Conservation (phyloP, 2,797 vertebrate genomes). For the Erithacus rubecula region DNA sequence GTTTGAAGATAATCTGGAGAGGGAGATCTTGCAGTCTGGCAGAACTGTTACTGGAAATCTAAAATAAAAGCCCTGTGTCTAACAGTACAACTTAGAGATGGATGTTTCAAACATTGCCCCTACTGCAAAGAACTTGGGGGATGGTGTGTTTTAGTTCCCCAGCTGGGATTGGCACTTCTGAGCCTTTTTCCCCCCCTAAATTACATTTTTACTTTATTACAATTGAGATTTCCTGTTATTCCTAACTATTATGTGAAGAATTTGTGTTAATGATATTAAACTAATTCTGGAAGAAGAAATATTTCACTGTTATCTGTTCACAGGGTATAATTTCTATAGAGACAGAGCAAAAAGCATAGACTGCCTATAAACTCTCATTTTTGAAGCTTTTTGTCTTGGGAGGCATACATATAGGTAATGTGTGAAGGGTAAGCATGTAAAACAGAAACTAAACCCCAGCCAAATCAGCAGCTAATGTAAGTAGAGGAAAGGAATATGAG, state of each 20-base stretch:
- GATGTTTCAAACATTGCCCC: neutral
- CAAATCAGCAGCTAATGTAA: neutral
- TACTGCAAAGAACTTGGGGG: neutral
- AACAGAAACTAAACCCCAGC: neutral
- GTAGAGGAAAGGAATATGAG: neutral
- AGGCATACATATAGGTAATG: too few relatives aligned
- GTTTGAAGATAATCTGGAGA: slow-evolving; percentile 73
- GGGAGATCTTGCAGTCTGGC: slow-evolving; percentile 55
- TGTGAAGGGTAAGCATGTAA: neutral
- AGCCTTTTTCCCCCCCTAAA: neutral
- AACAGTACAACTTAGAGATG: neutral
- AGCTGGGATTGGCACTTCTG: neutral
- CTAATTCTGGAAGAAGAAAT: neutral
- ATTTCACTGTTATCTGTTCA: neutral
- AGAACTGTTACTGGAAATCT: slow-evolving; percentile 4
- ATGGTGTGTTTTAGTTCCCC: neutral
- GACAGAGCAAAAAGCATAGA: neutral
- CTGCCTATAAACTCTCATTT: neutral
- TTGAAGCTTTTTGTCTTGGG: neutral
- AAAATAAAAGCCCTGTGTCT: neutral
- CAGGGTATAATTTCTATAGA: neutral
- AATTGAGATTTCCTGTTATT: neutral
- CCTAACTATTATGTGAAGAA: neutral
- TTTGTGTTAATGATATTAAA: neutral
- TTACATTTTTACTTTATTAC: neutral